Conservation (phyloP, 1,140 invertebrate genomes). For the Drosophila arizonae region DNA sequence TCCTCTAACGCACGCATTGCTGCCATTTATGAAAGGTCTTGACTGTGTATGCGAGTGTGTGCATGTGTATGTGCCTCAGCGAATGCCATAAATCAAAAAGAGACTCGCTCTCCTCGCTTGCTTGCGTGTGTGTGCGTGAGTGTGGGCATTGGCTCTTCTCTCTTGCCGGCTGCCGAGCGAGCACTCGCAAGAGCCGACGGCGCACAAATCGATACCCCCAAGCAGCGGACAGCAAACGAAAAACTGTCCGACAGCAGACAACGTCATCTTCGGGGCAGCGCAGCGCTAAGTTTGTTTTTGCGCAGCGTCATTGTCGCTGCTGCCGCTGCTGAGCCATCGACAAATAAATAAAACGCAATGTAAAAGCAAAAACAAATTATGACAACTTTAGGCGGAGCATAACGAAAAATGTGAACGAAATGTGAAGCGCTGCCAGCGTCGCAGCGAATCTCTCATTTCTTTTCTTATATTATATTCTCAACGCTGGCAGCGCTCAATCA, state of each 20-base stretch:
- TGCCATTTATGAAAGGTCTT: constrained; percentile 34
- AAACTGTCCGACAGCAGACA: constrained; percentile 24
- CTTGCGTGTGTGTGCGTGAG: constrained; percentile 1
- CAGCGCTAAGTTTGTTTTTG: constrained; percentile 55
- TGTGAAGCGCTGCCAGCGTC: constrained; percentile 33
- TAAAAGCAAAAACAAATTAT: constrained; percentile 79
- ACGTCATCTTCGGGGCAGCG: constrained; percentile 41
- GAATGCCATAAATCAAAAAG: constrained; percentile 50
- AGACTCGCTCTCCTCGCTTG: constrained; percentile 8
- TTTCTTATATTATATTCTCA: constrained; percentile 38
- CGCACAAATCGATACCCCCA: constrained; percentile 39
- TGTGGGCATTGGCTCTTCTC: constrained; percentile 5
- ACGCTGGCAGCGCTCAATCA: constrained; percentile 68
- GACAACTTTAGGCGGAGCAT: constrained; percentile 82
- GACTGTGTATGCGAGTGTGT: constrained; percentile 6
- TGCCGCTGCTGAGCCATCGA: constrained; percentile 26
- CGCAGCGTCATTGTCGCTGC: constrained; percentile 48
- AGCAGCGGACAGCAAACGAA: constrained; percentile 20
- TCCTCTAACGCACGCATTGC: constrained; percentile 43
- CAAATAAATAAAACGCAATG: constrained; percentile 77
- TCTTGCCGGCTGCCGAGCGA: constrained; percentile 28
- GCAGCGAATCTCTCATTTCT: constrained; percentile 22
- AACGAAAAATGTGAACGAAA: constrained; percentile 24
- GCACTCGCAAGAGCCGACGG: constrained; percentile 32
- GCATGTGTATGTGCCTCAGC: constrained; percentile 17